Evolutionary conservation across 1,140 invertebrate genomes (phyloP).

Genomic region (Meloidogyne exigua): DNA sequence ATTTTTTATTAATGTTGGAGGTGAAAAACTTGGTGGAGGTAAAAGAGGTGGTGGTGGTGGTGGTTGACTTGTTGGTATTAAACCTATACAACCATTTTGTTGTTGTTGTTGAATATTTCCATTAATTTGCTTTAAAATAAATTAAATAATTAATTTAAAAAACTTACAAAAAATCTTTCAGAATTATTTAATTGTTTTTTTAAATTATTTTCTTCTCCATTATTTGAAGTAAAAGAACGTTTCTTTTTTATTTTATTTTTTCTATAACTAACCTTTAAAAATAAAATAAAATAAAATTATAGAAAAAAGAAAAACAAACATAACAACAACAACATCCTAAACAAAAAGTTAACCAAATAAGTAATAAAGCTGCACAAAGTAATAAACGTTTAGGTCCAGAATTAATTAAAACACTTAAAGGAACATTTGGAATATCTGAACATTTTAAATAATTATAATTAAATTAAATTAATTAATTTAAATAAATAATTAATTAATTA

Average conservation of each 20-base stretch:
- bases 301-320: background rate
- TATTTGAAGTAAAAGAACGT: background rate
- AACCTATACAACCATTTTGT: background rate
- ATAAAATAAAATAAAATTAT: background rate
- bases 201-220: background rate
- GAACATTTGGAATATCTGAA: constrained; percentile 10
- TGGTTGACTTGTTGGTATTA: constrained; percentile 10
- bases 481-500: too few relatives aligned
- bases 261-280: constrained; percentile 13
- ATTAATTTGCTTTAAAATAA: background rate
- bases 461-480: too few relatives aligned
- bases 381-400: constrained; percentile 28
- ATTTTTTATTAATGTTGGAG: constrained; percentile 1
- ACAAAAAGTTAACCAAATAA: constrained; percentile 22
- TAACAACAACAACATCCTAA: constrained; percentile 35
- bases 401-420: background rate
- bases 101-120: constrained; percentile 7
- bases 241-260: constrained; percentile 15
- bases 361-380: constrained; percentile 17
- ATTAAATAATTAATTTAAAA: background rate
- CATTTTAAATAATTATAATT: too few relatives aligned
- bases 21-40: constrained; percentile 12
- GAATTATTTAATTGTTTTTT: background rate
- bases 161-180: constrained; percentile 6
- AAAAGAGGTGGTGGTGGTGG: constrained; percentile 2